Base-by-base conservation (phyloP, 37 sponge, comb jelly and placozoan species). In the Sycon ciliatum region DNA sequence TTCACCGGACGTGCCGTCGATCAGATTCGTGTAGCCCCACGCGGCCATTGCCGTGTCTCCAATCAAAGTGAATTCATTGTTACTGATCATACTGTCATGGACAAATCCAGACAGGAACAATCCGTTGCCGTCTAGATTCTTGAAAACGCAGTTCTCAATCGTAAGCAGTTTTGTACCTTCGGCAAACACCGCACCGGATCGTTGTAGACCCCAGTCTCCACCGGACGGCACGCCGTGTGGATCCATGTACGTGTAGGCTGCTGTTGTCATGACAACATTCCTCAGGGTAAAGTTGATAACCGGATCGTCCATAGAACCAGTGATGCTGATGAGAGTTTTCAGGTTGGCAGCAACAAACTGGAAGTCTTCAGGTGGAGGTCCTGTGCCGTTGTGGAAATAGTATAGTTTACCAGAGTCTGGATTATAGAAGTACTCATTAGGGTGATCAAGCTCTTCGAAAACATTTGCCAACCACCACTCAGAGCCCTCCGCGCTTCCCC, bases 1-100 rank as follows among this genome's bases (percentile, higher is more conserved):
- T 34, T 69, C 72, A 9, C 72, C 79, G 33, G 34, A 32, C 20
- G 79, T 79, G 9, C 79, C 79, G 64, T 79, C 79, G n/a, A 71
- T 79, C 23, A 72, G 46, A 11, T 79, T 28, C 53, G 53, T 46
- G 53, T 46, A 46, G 13, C 53, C 53, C 53, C 53, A 46, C 53
- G 53, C 13, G 18, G 53, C 53, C 16, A 46, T 46, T 20, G 53
- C 53, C 53, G 53, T 20, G 18, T 18, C 18, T 13, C 53, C 53
- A 18, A 46, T 46, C 53, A 13, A 46, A 13, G 53, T 18, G 53
- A 46, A 46, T 46, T 46, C 53, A 13, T 13, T 20, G 18, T 46
- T 18, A 13, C 18, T 18, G 53, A 46, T 18, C 16, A 18, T 46
- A 13, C 16, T 18, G 53, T 46, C 13, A 20, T 18, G 53, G 18